Evolutionary conservation across 1,140 invertebrate genomes (phyloP).

Genomic region (Drosophila bocki): DNA sequence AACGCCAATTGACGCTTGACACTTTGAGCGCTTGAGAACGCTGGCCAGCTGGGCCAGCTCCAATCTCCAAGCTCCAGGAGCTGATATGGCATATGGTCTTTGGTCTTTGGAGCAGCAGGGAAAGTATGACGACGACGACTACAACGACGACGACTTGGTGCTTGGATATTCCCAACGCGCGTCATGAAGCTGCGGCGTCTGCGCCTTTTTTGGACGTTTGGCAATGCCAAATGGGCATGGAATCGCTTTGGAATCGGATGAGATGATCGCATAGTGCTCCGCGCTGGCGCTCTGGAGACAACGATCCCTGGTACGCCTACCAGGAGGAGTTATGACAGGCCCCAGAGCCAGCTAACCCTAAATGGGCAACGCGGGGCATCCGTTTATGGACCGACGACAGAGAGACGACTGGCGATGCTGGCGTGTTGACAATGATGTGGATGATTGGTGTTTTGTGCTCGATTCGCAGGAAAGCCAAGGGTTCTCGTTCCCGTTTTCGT

Average conservation of each 20-base stretch:
- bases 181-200: constrained; percentile 80
- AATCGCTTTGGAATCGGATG: constrained; percentile 17
- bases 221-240: constrained; percentile 45
- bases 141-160: constrained; percentile 8
- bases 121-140: constrained; percentile 69
- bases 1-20: constrained; percentile 79
- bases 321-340: constrained; percentile 78
- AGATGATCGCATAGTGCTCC: constrained; percentile 64
- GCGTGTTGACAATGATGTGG: constrained; percentile 78
- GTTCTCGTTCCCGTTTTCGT: constrained; percentile 44
- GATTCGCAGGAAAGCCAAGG: constrained; percentile 72
- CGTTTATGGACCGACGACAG: constrained; percentile 78
- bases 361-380: constrained; percentile 63
- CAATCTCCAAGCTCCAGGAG: background rate
- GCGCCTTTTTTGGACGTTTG: constrained; percentile 67
- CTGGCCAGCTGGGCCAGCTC: constrained; percentile 11
- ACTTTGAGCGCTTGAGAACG: constrained; percentile 62
- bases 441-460: constrained; percentile 75
- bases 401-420: constrained; percentile 52
- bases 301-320: constrained; percentile 62
- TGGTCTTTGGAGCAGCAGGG: constrained; percentile 40
- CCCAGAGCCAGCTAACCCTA: constrained; percentile 57
- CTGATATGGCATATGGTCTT: constrained; percentile 12
- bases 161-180: constrained; percentile 77
- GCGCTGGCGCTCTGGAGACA: constrained; percentile 49